Conservation (phyloP, 1,140 invertebrate species). For the Macrocentrus cingulum region DNA sequence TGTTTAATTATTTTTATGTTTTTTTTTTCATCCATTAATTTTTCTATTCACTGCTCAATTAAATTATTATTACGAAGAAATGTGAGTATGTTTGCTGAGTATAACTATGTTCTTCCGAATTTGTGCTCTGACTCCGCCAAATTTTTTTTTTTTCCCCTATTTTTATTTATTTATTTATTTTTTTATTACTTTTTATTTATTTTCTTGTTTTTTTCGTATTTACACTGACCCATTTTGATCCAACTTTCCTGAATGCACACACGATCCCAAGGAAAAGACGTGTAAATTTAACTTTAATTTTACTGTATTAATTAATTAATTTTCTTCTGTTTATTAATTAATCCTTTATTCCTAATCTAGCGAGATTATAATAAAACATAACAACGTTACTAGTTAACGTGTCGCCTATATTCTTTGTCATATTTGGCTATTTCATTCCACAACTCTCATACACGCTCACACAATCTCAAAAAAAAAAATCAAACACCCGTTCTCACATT, state of each 20-base stretch:
- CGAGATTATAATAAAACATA: constrained; percentile 33
- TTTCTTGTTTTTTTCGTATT: constrained; percentile 1
- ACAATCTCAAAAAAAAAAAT: constrained; percentile 4
- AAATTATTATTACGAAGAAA: constrained; percentile 41
- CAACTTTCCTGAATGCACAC: too few species aligned
- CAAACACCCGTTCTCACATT: constrained; percentile 26
- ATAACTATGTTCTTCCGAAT: constrained; percentile 10
- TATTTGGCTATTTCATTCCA: constrained; percentile 48
- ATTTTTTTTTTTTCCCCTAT: background rate
- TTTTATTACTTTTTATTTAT: background rate
- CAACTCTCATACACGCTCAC: constrained; percentile 8
- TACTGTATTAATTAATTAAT: constrained; percentile 4
- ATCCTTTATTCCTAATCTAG: constrained; percentile 27
- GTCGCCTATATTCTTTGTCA: constrained; percentile 42
- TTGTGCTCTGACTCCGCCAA: constrained; percentile 23
- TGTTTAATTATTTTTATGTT: constrained; percentile 9
- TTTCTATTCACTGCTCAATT: too few species aligned
- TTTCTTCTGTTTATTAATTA: constrained; percentile 5
- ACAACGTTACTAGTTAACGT: constrained; percentile 29
- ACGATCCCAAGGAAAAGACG: too few species aligned
- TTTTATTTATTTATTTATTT: constrained; percentile 23
- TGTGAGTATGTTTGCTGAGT: constrained; percentile 45
- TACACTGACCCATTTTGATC: background rate
- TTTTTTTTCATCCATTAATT: constrained; percentile 30
- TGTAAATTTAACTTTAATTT: too few species aligned